Conservation (phyloP, 2,797 vertebrate species). For the Potorous gilbertii region DNA sequence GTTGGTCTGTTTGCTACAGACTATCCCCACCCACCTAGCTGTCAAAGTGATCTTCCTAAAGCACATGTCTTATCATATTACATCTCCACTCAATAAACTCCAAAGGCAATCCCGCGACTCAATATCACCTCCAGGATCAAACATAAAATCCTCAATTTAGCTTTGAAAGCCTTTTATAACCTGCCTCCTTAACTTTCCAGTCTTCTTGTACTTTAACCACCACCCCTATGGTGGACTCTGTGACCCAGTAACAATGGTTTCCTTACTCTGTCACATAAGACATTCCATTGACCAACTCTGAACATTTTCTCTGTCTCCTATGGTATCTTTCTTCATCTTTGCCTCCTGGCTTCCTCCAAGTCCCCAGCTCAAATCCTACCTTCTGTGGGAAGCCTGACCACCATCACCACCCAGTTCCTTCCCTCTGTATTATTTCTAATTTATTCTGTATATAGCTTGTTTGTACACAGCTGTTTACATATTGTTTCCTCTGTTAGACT, state of each 20-base stretch:
- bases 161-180: not conserved
- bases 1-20: not conserved
- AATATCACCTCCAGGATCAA: not conserved
- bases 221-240: not conserved
- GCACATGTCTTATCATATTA: not conserved
- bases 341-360: not conserved
- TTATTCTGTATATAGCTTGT: not conserved
- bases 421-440: not conserved
- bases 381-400: not conserved
- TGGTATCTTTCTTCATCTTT: not conserved
- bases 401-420: not conserved
- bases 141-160: not conserved
- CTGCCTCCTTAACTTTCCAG: not conserved
- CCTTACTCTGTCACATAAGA: not conserved
- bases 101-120: not conserved
- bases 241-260: not conserved
- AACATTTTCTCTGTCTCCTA: not conserved
- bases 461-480: not conserved
- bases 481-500: not conserved
- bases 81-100: not conserved
- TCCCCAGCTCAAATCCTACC: not conserved
- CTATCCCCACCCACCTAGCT: not conserved
- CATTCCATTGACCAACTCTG: not conserved
- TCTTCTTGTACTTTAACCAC: not conserved
- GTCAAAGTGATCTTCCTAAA: not conserved